These are phyloP conservation scores for Polyommatus iphigenia DNA, from an alignment of 2,888 invertebrate species.

Conservation along the genomic window DNA sequence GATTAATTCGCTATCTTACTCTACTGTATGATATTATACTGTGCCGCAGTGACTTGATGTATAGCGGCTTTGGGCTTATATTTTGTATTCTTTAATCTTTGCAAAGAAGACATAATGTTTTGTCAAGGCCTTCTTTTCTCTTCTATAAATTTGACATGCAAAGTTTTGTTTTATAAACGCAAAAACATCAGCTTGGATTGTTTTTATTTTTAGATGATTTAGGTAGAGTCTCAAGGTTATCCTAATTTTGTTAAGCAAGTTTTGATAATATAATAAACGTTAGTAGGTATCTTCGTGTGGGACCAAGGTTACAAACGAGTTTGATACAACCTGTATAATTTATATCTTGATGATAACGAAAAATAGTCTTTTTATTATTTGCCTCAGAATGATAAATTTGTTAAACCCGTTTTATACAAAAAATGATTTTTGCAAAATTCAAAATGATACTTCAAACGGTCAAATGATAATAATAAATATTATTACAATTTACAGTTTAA, in stretches of 20 bases:
- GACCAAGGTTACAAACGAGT: neutral
- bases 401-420: too few species aligned
- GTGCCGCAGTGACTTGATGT: neutral
- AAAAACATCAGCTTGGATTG: neutral
- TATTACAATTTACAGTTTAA: too few species aligned
- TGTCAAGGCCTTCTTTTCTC: neutral
- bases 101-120: constrained; percentile 7
- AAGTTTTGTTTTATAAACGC: neutral
- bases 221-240: constrained; percentile 10
- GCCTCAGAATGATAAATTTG: too few species aligned
- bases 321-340: neutral
- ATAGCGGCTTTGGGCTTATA: neutral
- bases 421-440: too few species aligned
- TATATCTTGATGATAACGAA: neutral
- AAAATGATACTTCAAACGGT: too few species aligned
- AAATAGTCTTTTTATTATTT: neutral
- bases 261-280: neutral
- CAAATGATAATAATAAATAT: too few species aligned
- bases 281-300: neutral
- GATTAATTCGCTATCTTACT: too few species aligned
- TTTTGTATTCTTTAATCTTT: constrained; percentile 8
- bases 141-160: neutral
- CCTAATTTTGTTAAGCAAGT: neutral
- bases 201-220: neutral
- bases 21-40: neutral